Evolutionary conservation across 2,888 invertebrate species (phyloP).

Genomic region (Lasioglossum oenotherae): DNA sequence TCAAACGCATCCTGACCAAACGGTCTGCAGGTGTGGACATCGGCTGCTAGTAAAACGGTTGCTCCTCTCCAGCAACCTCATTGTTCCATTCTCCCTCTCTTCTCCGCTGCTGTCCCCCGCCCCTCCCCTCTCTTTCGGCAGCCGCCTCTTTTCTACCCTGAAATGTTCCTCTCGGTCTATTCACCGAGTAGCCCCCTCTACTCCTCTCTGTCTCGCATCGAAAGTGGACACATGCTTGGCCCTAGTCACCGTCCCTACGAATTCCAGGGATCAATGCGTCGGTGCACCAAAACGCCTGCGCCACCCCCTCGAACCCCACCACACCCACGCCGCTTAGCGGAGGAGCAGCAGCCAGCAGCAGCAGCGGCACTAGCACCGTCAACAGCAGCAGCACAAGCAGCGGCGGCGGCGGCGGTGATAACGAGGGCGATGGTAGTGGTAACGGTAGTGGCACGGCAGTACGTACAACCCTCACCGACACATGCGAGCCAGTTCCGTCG

Average conservation of each 20-base stretch:
- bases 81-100: constrained; percentile 44
- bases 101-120: neutral
- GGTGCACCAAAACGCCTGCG: constrained; percentile 86
- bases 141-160: constrained; percentile 11
- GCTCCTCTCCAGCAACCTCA: constrained; percentile 64
- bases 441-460: constrained; percentile 11
- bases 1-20: constrained; percentile 49
- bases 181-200: constrained; percentile 44
- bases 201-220: constrained; percentile 58
- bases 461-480: constrained; percentile 35
- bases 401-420: constrained; percentile 35
- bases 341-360: constrained; percentile 62
- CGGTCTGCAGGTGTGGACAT: constrained; percentile 70
- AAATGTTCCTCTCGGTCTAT: constrained; percentile 44
- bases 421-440: constrained; percentile 14
- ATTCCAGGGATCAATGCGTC: constrained; percentile 84
- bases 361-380: constrained; percentile 28
- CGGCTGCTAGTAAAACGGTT: constrained; percentile 62
- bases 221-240: constrained; percentile 73
- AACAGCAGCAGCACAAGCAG: constrained; percentile 36
- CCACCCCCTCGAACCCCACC: constrained; percentile 80
- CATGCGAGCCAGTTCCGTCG: constrained; percentile 14
- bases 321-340: constrained; percentile 61
- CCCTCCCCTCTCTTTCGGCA: neutral
- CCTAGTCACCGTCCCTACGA: constrained; percentile 75